These are phyloP conservation scores for Mylabris phalerata DNA, from an alignment of 1,140 invertebrate species.

Conservation along the genomic window DNA sequence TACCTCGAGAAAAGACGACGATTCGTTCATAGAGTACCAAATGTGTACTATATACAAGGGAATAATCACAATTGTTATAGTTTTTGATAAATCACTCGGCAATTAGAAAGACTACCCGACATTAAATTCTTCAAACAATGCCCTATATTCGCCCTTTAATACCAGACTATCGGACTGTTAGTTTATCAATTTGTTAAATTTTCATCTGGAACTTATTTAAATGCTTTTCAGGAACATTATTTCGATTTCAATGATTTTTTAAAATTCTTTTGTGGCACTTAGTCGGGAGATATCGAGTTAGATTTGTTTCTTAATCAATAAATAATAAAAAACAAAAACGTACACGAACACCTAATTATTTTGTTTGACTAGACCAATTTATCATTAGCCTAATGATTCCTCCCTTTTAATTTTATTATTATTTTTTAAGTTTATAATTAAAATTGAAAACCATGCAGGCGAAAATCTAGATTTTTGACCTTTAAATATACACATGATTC, in stretches of 20 bases:
- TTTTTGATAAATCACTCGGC: slow-evolving; percentile 13
- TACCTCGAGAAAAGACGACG: too few relatives aligned
- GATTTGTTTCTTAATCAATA: slow-evolving; percentile 8
- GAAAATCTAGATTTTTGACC: background rate
- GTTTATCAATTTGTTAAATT: too few relatives aligned
- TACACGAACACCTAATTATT: slow-evolving; percentile 21
- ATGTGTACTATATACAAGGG: too few relatives aligned
- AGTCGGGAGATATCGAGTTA: slow-evolving; percentile 39
- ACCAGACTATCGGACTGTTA: slow-evolving; percentile 29
- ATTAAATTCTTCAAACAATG: slow-evolving; percentile 31
- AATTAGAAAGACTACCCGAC: slow-evolving; percentile 35
- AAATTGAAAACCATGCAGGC: slow-evolving; percentile 27
- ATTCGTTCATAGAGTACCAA: too few relatives aligned
- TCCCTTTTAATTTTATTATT: too few relatives aligned
- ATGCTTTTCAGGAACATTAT: slow-evolving; percentile 40
- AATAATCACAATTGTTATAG: slow-evolving; percentile 13
- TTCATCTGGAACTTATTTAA: slow-evolving; percentile 27
- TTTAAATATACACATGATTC: background rate
- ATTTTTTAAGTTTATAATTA: too few relatives aligned
- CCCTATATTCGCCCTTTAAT: slow-evolving; percentile 37
- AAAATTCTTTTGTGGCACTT: slow-evolving; percentile 30
- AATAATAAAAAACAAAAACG: slow-evolving; percentile 6
- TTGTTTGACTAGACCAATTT: slow-evolving; percentile 37
- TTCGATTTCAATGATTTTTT: slow-evolving; percentile 30
- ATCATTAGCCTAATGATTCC: slow-evolving; percentile 29